A percentile compares a stretch with the other conserved stretches of the same genome.
Evolutionary conservation across 2,113 vertebrate species (phyloP).

Genomic region (Diadophis punctatus): DNA sequence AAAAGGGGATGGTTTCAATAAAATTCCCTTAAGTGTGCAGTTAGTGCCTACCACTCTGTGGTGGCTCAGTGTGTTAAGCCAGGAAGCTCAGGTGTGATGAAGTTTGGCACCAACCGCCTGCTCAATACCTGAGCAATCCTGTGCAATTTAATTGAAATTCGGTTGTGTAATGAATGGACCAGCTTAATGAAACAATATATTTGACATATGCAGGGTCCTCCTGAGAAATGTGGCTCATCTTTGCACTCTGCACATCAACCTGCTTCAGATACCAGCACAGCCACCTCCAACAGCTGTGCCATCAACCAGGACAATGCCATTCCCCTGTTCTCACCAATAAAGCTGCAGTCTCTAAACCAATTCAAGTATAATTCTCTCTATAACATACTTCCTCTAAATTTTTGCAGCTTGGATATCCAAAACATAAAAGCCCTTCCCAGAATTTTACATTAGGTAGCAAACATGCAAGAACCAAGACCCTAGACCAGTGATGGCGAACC

Average conservation of each 20-base stretch:
- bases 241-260: slow-evolving; percentile 83
- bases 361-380: neutral
- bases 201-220: slow-evolving; percentile 91
- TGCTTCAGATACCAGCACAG: slow-evolving; percentile 84
- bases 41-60: slow-evolving; percentile 71
- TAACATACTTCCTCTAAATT: neutral
- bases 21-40: slow-evolving; percentile 73
- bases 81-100: slow-evolving; percentile 84
- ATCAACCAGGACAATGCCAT: slow-evolving; percentile 63
- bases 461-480: neutral
- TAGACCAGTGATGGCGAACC: neutral
- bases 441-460: neutral
- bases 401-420: neutral
- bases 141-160: slow-evolving; percentile 93
- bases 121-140: slow-evolving; percentile 89
- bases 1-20: slow-evolving; percentile 76
- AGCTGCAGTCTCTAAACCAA: slow-evolving; percentile 52
- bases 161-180: slow-evolving; percentile 90
- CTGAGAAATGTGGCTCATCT: slow-evolving; percentile 85
- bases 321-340: slow-evolving; percentile 64
- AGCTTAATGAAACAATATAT: slow-evolving; percentile 92
- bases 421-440: neutral
- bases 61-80: slow-evolving; percentile 64
- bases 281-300: slow-evolving; percentile 72
- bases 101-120: slow-evolving; percentile 79